phyloP scores from a whole-genome alignment of 2,113 vertebrate species.

The Pyrgilauda ruficollis region DNA sequence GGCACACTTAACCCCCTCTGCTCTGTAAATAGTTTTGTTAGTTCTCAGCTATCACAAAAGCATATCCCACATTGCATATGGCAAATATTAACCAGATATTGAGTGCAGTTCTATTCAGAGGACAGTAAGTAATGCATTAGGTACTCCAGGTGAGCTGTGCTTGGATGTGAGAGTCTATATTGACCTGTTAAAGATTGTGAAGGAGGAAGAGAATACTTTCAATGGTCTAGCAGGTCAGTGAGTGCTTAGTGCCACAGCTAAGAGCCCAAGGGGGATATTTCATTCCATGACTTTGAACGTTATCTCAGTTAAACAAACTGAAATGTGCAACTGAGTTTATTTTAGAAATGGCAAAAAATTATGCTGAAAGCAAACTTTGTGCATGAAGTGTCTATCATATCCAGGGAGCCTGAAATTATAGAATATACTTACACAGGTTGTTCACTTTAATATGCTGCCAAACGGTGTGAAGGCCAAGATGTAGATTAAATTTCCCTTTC shows the following conservation, averaged over 20 bases:
- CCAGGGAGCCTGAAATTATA: not conserved
- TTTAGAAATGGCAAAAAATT: not conserved
- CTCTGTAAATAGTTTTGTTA: conserved; percentile 57
- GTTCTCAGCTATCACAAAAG: conserved; percentile 40
- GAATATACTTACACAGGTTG: not conserved
- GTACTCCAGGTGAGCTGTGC: not conserved
- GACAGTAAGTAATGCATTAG: not conserved
- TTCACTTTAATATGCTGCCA: not conserved
- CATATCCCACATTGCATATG: not conserved
- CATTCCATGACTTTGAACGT: not conserved
- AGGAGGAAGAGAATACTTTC: not conserved
- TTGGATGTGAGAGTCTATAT: not conserved
- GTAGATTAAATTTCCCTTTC: not conserved
- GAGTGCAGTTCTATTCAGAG: conserved; percentile 5
- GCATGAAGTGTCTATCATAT: not conserved
- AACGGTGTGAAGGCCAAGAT: not conserved
- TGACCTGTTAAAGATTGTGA: conserved; percentile 25
- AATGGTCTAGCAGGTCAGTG: not conserved
- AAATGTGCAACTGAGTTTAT: not conserved
- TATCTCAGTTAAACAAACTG: not conserved
- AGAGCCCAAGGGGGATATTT: not conserved
- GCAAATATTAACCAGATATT: conserved; percentile 70
- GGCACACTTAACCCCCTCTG: not conserved
- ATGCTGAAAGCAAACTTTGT: not conserved
- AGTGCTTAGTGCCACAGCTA: not conserved